Conservation (phyloP, 1,140 invertebrate species). For the Dryas iulia region DNA sequence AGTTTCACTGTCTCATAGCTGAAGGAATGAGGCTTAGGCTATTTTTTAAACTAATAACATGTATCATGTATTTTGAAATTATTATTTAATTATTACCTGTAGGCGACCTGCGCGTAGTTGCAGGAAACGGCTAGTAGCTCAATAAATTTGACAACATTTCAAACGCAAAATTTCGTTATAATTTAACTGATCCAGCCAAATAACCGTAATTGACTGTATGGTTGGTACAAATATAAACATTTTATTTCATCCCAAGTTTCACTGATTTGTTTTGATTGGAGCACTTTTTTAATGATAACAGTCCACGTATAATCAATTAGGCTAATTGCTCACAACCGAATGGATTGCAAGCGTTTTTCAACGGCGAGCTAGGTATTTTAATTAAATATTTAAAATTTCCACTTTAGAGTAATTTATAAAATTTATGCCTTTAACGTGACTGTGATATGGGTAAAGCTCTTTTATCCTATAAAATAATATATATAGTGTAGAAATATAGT, state of each 20-base stretch:
- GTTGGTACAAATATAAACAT: neutral
- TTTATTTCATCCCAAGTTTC: neutral
- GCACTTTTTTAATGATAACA: neutral
- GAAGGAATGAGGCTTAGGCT: too few species aligned
- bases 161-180: neutral
- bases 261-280: constrained; percentile 1
- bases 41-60: too few species aligned
- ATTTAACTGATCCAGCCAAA: neutral
- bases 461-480: neutral
- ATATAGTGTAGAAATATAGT: too few species aligned
- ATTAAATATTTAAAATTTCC: neutral
- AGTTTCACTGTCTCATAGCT: too few species aligned
- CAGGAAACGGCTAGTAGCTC: neutral
- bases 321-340: neutral
- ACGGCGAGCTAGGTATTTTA: neutral
- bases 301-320: constrained; percentile 3
- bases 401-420: neutral
- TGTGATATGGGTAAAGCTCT: neutral
- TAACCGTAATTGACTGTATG: neutral
- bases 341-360: neutral
- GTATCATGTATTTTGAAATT: too few species aligned
- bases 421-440: neutral
- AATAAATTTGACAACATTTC: neutral
- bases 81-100: too few species aligned
- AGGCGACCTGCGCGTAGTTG: too few species aligned